These are phyloP conservation scores for Rotaria macrura DNA, from an alignment of 2,888 invertebrate species.

Conservation along the genomic window DNA sequence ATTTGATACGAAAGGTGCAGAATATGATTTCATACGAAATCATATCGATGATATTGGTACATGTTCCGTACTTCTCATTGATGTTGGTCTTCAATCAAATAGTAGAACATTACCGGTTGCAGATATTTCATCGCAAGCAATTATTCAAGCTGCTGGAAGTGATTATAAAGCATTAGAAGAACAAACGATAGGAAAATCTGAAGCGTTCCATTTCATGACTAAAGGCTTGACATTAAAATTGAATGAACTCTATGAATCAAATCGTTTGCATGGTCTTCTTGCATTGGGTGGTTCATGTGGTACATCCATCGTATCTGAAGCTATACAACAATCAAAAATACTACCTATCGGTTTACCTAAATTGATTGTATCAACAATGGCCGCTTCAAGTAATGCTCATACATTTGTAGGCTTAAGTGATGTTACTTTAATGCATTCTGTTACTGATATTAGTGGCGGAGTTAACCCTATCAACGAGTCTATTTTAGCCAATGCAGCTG, in stretches of 20 bases:
- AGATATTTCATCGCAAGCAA: background rate
- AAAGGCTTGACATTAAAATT: background rate
- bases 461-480: background rate
- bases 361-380: background rate
- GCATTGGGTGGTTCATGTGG: slow-evolving; percentile 3
- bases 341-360: background rate
- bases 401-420: background rate
- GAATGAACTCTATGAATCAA: background rate
- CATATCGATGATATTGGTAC: background rate
- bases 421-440: slow-evolving; percentile 7
- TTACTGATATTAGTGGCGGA: slow-evolving; percentile 10
- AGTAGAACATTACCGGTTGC: background rate
- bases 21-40: background rate
- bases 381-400: background rate
- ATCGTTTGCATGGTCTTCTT: background rate
- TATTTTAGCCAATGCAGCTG: slow-evolving; percentile 5
- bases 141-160: background rate
- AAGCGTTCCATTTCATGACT: background rate
- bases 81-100: background rate
- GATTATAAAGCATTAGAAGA: background rate
- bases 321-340: background rate
- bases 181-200: background rate
- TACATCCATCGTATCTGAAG: background rate
- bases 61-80: background rate
- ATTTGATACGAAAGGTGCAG: slow-evolving; percentile 2